Evolutionary conservation across 92 coral and sea anemone genomes (phyloP), one percentile per base, ranked within the genome.

Genomic region (Palythoa grandis): DNA sequence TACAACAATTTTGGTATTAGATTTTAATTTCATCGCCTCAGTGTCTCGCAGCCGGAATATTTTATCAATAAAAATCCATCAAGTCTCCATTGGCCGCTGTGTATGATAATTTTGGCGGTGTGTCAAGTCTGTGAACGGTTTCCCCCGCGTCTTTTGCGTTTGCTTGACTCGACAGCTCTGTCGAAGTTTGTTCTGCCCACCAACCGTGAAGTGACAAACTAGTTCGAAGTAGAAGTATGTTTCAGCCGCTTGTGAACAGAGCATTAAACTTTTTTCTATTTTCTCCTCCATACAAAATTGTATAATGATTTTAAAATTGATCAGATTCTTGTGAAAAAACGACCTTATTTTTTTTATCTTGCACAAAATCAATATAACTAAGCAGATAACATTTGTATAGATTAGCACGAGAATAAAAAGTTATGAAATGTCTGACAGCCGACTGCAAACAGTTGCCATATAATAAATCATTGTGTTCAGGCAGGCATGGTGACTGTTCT

Each of bases 11-110:
- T 47, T 80, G 74, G 74, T n/a, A 43, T 80, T 23, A 43, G 70
- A 66, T 43, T 65, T 47, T 80, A 80, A 66, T 80, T 80, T 66
- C 58, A 65, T 80, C 47, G 74, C 23, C 85, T 19, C 14, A 23
- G 16, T 22, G 74, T 11, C 74, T 39, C 54, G 4, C 35, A 40
- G 25, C 72, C 13, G 22, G 52, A 61, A 65, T 63, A 79, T 40
- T 63, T 79, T 63, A 63, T 79, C 39, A 63, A 58, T 40, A 65
- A n/a, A 61, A 80, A 63, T 80, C 50, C 48, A 52, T 56, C 47
- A 9, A 69, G 0, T 69, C 11, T 13, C 47, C 47, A 24, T 69
- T 25, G 9, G 39, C 39, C 24, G 17, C 12, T 69, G 23, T 16
- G 7, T 10, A 29, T 29, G 4, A 11, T 7, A 12, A 11, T 52